Evolutionary conservation across 2,797 vertebrate genomes (phyloP).

Genomic region (Accipiter fasciatus): DNA sequence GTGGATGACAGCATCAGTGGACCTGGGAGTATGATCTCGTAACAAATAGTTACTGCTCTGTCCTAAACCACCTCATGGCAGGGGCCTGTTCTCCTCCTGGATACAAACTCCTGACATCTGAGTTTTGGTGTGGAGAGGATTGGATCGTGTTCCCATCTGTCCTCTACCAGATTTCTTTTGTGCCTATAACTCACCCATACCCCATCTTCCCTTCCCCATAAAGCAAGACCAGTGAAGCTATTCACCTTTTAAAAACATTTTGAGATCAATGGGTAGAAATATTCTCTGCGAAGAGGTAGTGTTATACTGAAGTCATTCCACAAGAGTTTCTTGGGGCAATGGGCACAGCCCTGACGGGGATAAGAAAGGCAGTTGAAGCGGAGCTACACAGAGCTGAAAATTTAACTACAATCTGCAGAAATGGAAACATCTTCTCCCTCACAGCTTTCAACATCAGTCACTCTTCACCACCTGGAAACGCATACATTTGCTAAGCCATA

Average conservation of each 20-base stretch:
- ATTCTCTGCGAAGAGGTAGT: neutral
- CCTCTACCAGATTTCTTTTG: neutral
- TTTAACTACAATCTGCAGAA: neutral
- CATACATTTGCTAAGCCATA: neutral
- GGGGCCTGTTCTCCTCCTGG: neutral
- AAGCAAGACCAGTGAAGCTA: neutral
- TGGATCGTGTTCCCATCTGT: neutral
- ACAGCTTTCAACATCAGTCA: neutral
- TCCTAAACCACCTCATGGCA: neutral
- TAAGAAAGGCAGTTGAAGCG: neutral
- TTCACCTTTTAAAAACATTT: neutral
- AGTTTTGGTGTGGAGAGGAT: neutral
- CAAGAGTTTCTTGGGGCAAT: neutral
- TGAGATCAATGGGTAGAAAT: neutral
- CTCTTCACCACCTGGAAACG: neutral
- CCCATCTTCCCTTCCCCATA: neutral
- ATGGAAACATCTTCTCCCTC: neutral
- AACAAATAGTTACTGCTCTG: neutral
- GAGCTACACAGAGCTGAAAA: neutral
- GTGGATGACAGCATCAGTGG: neutral
- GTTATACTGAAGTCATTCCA: neutral
- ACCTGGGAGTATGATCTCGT: neutral
- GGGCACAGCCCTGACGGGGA: neutral
- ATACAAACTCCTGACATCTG: neutral
- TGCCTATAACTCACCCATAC: neutral